Evolutionary conservation across 2,113 vertebrate genomes (phyloP).

Genomic region (Cettia cetti): DNA sequence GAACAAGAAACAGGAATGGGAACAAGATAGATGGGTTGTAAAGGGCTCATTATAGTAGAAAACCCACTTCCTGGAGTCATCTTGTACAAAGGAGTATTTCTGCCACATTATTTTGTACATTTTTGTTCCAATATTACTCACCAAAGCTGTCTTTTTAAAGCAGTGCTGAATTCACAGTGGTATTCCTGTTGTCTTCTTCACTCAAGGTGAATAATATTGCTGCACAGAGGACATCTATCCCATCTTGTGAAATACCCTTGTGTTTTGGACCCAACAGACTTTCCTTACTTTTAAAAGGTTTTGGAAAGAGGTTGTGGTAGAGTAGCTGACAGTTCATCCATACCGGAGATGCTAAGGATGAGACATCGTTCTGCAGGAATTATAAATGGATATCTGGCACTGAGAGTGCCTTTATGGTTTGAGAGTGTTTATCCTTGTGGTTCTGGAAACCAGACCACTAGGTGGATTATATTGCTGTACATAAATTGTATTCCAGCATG

Average conservation of each 20-base stretch:
- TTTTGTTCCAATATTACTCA: neutral
- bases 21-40: rapidly evolving
- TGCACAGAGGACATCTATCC: neutral
- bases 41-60: neutral
- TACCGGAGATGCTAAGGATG: neutral
- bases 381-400: conserved; percentile 33
- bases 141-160: neutral
- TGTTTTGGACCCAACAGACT: neutral
- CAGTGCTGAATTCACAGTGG: neutral
- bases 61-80: neutral
- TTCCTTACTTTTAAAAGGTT: conserved; percentile 14
- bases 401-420: conserved; percentile 23
- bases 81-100: neutral
- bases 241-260: neutral
- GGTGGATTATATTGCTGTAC: neutral
- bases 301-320: neutral
- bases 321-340: conserved; percentile 42
- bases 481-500: conserved; percentile 1
- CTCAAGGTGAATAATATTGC: neutral
- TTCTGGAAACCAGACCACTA: conserved; percentile 27
- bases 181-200: neutral
- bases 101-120: neutral
- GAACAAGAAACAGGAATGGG: neutral
- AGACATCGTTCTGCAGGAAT: conserved; percentile 6
- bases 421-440: conserved; percentile 10